Evolutionary conservation across 2,888 invertebrate genomes (phyloP).

Genomic region (Erebia palarica): DNA sequence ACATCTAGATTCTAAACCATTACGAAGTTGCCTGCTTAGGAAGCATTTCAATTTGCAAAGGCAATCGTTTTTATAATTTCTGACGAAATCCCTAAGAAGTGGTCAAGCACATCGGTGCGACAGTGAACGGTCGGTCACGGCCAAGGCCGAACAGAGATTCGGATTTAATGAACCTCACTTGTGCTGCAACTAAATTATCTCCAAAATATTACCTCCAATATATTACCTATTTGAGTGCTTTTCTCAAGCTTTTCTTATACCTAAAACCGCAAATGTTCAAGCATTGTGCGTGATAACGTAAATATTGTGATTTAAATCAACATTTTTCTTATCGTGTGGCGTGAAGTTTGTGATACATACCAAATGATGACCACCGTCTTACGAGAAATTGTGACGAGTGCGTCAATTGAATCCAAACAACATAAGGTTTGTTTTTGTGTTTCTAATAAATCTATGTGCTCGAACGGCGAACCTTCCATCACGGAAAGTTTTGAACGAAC

Average conservation of each 20-base stretch:
- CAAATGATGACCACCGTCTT: constrained; percentile 70
- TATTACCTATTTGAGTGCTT: constrained; percentile 46
- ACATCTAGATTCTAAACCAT: not conserved
- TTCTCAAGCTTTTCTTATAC: constrained; percentile 1
- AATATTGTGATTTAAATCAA: no score
- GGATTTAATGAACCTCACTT: constrained; percentile 47
- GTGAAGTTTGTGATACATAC: constrained; percentile 57
- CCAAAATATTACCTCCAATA: no score
- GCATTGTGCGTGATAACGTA: no score
- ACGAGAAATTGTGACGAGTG: constrained; percentile 70
- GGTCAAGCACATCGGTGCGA: constrained; percentile 65
- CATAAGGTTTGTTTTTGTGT: constrained; percentile 58
- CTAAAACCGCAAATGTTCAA: no score
- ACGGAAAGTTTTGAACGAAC: no score
- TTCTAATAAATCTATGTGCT: not conserved
- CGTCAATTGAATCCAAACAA: constrained; percentile 65
- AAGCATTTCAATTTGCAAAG: constrained; percentile 26
- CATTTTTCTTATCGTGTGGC: not conserved
- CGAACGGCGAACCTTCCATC: no score
- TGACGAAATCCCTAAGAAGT: constrained; percentile 47
- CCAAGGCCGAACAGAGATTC: constrained; percentile 70
- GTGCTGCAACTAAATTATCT: constrained; percentile 46
- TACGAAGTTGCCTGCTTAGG: not conserved
- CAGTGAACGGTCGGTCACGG: constrained; percentile 79
- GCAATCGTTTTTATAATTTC: constrained; percentile 48